phyloP scores from a whole-genome alignment of 2,888 invertebrate genomes.

The Chaitophorus viminalis region DNA sequence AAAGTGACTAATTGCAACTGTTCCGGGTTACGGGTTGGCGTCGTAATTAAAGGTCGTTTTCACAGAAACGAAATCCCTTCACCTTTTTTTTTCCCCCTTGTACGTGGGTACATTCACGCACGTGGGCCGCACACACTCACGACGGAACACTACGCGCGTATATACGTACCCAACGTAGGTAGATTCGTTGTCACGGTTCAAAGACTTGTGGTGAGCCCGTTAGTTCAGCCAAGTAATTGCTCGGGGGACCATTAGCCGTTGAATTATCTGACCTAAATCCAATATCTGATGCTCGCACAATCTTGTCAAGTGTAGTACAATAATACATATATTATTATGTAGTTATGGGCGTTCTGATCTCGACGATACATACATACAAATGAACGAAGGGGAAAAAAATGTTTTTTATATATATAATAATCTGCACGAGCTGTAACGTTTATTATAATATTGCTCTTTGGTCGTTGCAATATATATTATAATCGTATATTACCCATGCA shows the following conservation, averaged over 20 bases:
- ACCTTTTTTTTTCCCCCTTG: conserved; percentile 26
- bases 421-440: not conserved
- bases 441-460: not conserved
- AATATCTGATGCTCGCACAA: conserved; percentile 2
- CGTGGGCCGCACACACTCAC: too few species aligned
- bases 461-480: too few species aligned
- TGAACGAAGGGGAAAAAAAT: not conserved
- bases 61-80: conserved; percentile 45
- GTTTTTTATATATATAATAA: not conserved
- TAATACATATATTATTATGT: not conserved
- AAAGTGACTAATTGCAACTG: conserved; percentile 60
- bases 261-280: conserved; percentile 52
- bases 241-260: conserved; percentile 47
- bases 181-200: conserved; percentile 51
- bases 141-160: not conserved
- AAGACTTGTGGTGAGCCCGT: conserved; percentile 26
- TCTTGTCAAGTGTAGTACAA: not conserved
- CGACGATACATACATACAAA: too few species aligned
- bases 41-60: conserved; percentile 61
- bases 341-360: too few species aligned
- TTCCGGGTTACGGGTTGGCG: conserved; percentile 53
- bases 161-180: not conserved
- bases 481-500: too few species aligned
- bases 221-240: conserved; percentile 50
- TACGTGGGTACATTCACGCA: too few species aligned